Base-by-base conservation (phyloP, 2,888 invertebrate species). In the Odontocerum albicorne region DNA sequence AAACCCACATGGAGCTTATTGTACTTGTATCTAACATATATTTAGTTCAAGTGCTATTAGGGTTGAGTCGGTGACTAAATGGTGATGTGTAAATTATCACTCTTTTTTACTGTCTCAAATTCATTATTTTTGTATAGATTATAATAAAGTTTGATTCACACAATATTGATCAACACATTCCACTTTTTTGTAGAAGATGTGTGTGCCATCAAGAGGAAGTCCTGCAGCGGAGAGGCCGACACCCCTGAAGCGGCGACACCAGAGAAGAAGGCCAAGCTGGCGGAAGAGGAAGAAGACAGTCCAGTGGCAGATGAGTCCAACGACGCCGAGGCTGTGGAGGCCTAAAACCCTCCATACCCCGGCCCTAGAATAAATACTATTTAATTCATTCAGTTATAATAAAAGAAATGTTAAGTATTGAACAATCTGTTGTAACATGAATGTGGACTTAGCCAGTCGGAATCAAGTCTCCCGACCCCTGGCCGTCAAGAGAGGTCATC, bases 241-340 rank as follows among this genome's bases (percentile, higher is more conserved):
- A 73, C 74, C 7, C 69, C 74, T 47, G 82, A 80, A 61, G 85
- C 82, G 63, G 81, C 79, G 40, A 83, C 84, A 56, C 86, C 87
- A 6, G 87, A 87, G 67, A 88, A 88, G 72, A 88, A 88, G 66
- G 82, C 85, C 62, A 88, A 86, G 74, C 75, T 86, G 50, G 82
- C 80, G 10, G 86, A 86, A 42, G 82, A 82, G 60, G 40, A 57
- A 6, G 53, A 33, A 7, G 46, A 45, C 36, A 55, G 55, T 40
- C 69, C 73, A 43, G 69, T 78, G 6, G 79, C 79, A 10, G 85
- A 85, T 65, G 77, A 78, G 63, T 72, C 74, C 61, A 79, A 79
- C 63, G 76, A 75, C 39, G 74, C 79, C 19, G 79, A 81, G 55
- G 80, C 82, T 66, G 80, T 79, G 47, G 76, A 80, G 56, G 83